Evolutionary conservation across 2,797 vertebrate genomes (phyloP).

Genomic region (Helicolenus hilgendorfi): DNA sequence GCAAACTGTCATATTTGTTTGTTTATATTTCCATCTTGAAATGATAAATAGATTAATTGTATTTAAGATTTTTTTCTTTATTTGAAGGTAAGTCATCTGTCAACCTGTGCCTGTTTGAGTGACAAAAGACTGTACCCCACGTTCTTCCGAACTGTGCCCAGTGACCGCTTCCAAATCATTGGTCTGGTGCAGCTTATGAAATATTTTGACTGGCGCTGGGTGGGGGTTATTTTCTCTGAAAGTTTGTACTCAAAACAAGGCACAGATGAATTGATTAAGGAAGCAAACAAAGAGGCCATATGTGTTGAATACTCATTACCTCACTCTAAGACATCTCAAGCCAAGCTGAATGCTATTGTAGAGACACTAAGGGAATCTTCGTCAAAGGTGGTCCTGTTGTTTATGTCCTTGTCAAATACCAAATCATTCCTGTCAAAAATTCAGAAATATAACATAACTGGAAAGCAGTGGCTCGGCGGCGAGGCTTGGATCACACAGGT

Average conservation of each 20-base stretch:
- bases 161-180: conserved; percentile 73
- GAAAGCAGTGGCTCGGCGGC: conserved; percentile 78
- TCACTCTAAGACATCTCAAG: background rate
- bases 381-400: conserved; percentile 76
- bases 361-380: conserved; percentile 58
- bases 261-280: conserved; percentile 43
- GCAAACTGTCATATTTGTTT: background rate
- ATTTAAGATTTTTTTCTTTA: background rate
- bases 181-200: conserved; percentile 78
- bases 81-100: conserved; percentile 68
- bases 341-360: background rate
- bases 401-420: conserved; percentile 62
- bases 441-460: conserved; percentile 69
- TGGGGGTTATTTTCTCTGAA: conserved; percentile 62
- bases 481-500: conserved; percentile 78
- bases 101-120: conserved; percentile 80
- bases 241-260: conserved; percentile 53
- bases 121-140: conserved; percentile 70
- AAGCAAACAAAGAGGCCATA: conserved; percentile 67
- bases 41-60: background rate
- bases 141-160: conserved; percentile 83
- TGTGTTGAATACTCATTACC: conserved; percentile 73
- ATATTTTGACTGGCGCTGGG: conserved; percentile 83
- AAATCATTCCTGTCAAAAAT: conserved; percentile 51
- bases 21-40: background rate